phyloP scores from a whole-genome alignment of 1,140 invertebrate genomes.

The Cyclargus thomasi region DNA sequence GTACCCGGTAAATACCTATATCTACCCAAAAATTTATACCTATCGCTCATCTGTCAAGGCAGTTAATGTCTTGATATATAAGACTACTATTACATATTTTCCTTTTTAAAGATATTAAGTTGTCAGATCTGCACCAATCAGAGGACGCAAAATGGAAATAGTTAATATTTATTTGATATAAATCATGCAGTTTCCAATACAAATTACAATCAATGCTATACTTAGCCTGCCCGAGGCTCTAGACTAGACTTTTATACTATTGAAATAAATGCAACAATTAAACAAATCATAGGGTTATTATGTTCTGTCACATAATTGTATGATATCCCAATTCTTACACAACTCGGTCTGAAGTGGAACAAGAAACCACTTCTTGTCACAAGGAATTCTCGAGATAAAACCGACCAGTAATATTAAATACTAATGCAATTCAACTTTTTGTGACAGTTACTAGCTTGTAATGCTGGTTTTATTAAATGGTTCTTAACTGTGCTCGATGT shows the following conservation, averaged over 20 bases:
- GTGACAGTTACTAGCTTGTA: not conserved
- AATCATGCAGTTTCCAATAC: not conserved
- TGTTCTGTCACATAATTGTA: not conserved
- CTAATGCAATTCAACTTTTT: not conserved
- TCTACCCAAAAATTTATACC: no score
- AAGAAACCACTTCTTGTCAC: constrained; percentile 2
- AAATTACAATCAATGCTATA: not conserved
- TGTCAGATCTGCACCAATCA: no score
- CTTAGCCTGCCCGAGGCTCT: not conserved
- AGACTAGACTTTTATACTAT: not conserved
- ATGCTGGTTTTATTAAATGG: not conserved
- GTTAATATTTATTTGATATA: not conserved
- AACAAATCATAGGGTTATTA: not conserved
- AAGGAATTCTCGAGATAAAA: not conserved
- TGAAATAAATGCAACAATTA: not conserved
- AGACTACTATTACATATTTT: no score
- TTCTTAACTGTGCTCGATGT: not conserved
- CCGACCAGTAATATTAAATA: not conserved
- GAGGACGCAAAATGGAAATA: not conserved
- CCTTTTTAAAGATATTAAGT: no score
- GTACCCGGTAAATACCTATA: no score
- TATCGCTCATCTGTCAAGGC: no score
- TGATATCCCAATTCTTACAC: constrained; percentile 4
- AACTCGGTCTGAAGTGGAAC: not conserved
- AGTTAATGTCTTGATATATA: no score